phyloP scores from a whole-genome alignment of 2,888 invertebrate species.

The Rhagophthalmus giganteus region DNA sequence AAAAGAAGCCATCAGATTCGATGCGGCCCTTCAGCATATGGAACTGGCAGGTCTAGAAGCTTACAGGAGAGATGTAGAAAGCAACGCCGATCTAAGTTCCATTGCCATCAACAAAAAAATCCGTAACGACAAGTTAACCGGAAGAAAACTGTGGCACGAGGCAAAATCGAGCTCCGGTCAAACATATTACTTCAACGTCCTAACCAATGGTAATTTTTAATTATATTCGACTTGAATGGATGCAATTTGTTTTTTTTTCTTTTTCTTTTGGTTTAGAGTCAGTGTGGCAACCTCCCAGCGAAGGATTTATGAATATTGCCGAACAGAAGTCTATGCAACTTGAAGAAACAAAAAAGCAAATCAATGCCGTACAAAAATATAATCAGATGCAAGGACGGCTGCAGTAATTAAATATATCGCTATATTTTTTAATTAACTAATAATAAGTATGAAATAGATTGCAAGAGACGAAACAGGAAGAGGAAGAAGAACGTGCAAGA shows the following conservation, averaged over 20 bases:
- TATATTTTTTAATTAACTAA: too few species aligned
- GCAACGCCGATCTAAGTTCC: conserved; percentile 66
- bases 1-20: conserved; percentile 75
- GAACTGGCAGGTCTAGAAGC: conserved; percentile 88
- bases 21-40: conserved; percentile 82
- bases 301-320: conserved; percentile 68
- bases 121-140: conserved; percentile 45
- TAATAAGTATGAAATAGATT: too few species aligned
- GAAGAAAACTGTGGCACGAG: conserved; percentile 73
- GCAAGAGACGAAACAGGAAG: conserved; percentile 51
- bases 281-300: conserved; percentile 73
- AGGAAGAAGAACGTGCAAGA: conserved; percentile 59
- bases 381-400: conserved; percentile 27
- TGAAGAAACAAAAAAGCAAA: conserved; percentile 56
- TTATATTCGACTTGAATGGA: conserved; percentile 50
- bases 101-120: conserved; percentile 54
- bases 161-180: conserved; percentile 74
- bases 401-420: conserved; percentile 1
- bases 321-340: conserved; percentile 64
- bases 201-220: conserved; percentile 66
- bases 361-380: conserved; percentile 47
- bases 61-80: conserved; percentile 81
- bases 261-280: too few species aligned
- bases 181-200: conserved; percentile 84
- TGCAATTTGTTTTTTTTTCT: background rate